Base-by-base conservation (phyloP, 2,888 invertebrate species). In the Oasisia sp. region DNA sequence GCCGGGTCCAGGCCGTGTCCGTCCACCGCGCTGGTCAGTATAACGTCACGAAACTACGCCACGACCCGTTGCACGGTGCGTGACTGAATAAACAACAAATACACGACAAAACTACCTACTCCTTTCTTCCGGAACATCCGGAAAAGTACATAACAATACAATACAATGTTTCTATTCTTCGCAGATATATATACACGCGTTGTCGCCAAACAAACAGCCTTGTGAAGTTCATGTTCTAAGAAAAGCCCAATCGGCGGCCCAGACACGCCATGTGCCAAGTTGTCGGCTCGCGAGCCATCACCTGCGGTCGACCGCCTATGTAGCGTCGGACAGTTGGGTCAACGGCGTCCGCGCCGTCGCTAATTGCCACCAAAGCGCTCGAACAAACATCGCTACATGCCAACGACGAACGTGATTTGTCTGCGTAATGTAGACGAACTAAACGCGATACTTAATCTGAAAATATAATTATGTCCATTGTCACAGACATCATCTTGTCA, bases 391-490 rank as follows among this genome's bases (percentile, higher is more conserved):
- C 74, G 74, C 74, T 74, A 74, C 74, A 74, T 19, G 74, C 4
- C 19, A 74, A 2, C 27, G 27, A 74, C 74, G 74, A 19, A 74
- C 74, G 74, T 74, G 74, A 74, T 74, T 74, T 74, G 74, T 74
- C 74, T 19, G 27, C 74, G 74, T 74, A 74, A 74, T 27, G 7
- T n/a, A 74, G 27, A 74, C 74, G 74, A 27, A 5, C 74, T 74
- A 74, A 74, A 19, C 14, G 74, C 27, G 19, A 74, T 74, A 74
- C 27, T 74, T 74, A 74, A 74, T 74, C 74, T 74, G 74, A 7
- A 74, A 74, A 74, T 74, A 74, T 74, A 74, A 74, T n/a, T 74
- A 74, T 74, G 74, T n/a, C 27, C 74, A 74, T 74, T 74, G 74
- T 74, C 74, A 74, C n/a, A 74, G 74, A 74, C 14, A 74, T 74